phyloP scores from a whole-genome alignment of 1,140 invertebrate genomes.

The Ceratitis capitata region DNA sequence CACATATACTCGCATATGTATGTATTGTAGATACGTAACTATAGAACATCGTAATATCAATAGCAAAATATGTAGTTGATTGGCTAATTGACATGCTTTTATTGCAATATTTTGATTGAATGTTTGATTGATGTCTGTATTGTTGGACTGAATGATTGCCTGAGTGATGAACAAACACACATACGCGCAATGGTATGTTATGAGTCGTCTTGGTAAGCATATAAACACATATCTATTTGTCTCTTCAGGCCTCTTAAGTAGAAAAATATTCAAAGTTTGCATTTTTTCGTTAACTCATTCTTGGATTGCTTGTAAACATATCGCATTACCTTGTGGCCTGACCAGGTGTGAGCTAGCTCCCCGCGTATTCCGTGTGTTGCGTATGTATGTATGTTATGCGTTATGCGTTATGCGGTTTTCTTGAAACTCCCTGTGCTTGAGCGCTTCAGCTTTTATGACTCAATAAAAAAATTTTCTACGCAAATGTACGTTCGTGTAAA shows the following conservation, averaged over 20 bases:
- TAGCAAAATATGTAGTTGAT: background rate
- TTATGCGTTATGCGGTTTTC: constrained; percentile 13
- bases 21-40: no score
- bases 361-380: background rate
- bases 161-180: background rate
- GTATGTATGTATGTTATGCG: background rate
- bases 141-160: background rate
- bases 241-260: background rate
- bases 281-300: no score
- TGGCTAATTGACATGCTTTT: background rate
- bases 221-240: background rate
- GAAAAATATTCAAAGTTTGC: background rate
- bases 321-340: background rate
- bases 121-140: background rate
- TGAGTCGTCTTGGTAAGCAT: background rate
- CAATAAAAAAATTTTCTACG: constrained; percentile 34
- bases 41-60: background rate
- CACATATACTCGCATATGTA: no score
- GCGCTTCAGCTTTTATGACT: background rate
- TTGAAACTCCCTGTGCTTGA: background rate
- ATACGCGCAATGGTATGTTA: background rate
- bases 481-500: background rate
- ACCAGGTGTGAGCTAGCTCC: background rate
- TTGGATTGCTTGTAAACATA: background rate
- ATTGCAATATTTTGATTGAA: background rate